Base-by-base conservation (phyloP, 2,888 invertebrate genomes). In the Nephrocerus scutellatus region DNA sequence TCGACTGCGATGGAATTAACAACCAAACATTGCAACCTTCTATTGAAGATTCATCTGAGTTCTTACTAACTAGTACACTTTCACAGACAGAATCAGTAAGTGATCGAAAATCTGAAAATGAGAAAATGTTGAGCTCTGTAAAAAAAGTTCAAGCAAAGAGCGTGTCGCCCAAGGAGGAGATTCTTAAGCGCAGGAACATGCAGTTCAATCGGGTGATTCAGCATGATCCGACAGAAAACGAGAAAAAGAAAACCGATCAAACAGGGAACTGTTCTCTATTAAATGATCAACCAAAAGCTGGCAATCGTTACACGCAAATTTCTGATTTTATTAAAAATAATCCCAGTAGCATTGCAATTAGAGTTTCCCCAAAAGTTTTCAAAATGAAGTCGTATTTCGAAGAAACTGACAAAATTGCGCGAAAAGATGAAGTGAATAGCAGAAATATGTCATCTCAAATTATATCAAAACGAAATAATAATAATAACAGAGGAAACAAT, bases 261-360 rank as follows among this genome's bases (percentile, higher is more conserved):
- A 8, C 21, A 23, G 7, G 15, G n/a, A 30, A n/a, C 7, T 20
- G 12, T 30, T 18, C 8, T 14, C 18, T 30, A 9, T 5, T 15
- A 7, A 30, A 30, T 6, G 6, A 30, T 20, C 15, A 14, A 10
- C 16, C 16, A 14, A 18, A 30, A 30, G 20, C 16, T 4, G 30
- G 16, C 12, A 20, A 5, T 6, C 53, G 59, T 8, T 64, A 62
- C 29, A 63, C 64, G 0, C 52, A 56, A 44, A 59, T 64, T 20
- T 55, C 58, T 0, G 63, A 63, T 18, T 47, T 63, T 21, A 53
- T 63, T 7, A 48, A 39, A 29, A 51, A 49, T 20, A 10, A 21
- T 7, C 12, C 20, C 15, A 13, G 19, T n/a, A 30, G 20, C 20
- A 10, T 15, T 26, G 16, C 23, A 24, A 14, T 6, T 12, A 9